Evolutionary conservation across 2,888 invertebrate genomes (phyloP), one percentile per base, ranked within the genome.

Genomic region (Drosophila anceps): DNA sequence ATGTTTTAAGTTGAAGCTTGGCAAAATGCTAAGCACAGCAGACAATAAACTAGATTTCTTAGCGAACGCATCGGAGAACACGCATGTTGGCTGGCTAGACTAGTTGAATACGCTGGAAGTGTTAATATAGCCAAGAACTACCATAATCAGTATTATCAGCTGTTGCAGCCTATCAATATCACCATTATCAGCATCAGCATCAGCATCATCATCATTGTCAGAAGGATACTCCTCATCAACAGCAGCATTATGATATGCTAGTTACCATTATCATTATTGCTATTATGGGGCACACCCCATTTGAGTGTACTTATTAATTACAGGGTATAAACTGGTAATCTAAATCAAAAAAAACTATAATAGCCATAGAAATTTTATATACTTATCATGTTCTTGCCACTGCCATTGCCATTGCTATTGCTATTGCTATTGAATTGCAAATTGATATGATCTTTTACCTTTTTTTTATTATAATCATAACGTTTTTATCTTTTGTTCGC

Each of bases 251-350:
- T n/a, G n/a, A n/a, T n/a, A n/a, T n/a, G n/a, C n/a, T n/a, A n/a
- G n/a, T n/a, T n/a, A n/a, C n/a, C n/a, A n/a, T n/a, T n/a, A n/a
- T n/a, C n/a, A n/a, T n/a, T n/a, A n/a, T n/a, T n/a, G n/a, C n/a
- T n/a, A n/a, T n/a, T n/a, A n/a, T n/a, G n/a, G n/a, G n/a, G n/a
- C 15, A 29, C 3, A n/a, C 35, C 33, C 12, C 8, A 15, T 18
- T 12, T 3, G 8, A 0, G 12, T 3, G 1, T 10, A 29, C 1
- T 18, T 12, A 9, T 12, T 7, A 29, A 10, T 9, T 20, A 35
- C 10, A 51, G 66, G 43, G 29, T 66, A 66, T 24, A n/a, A 67
- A 53, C 53, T n/a, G 43, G 50, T 54, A 37, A 35, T 43, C 29
- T 43, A 10, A 24, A 33, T 33, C 41, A 44, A 48, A 18, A 27